Evolutionary conservation across 2,888 invertebrate genomes (phyloP).

Genomic region (Drosophila atroscutellata): DNA sequence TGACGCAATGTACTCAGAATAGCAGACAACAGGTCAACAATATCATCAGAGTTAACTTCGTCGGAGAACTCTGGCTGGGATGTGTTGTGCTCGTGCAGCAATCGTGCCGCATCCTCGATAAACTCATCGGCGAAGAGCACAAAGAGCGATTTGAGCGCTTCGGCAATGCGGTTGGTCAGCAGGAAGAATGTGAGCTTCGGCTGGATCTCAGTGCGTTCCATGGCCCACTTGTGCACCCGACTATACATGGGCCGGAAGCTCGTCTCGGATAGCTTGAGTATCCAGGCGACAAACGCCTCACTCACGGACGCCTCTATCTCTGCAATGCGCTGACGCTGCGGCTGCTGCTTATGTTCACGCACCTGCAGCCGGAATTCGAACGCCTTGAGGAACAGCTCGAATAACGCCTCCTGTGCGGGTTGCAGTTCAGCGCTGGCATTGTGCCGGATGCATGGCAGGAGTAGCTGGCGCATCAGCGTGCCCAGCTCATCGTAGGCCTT

Average conservation of each 20-base stretch:
- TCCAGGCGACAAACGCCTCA: conserved; percentile 91
- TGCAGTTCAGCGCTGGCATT: conserved; percentile 88
- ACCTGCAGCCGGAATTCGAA: conserved; percentile 89
- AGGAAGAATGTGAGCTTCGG: conserved; percentile 89
- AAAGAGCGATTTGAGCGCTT: conserved; percentile 93
- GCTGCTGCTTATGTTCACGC: conserved; percentile 74
- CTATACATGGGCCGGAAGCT: conserved; percentile 95
- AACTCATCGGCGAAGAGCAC: conserved; percentile 95
- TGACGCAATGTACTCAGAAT: conserved; percentile 91
- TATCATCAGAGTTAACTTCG: conserved; percentile 80
- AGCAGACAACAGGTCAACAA: conserved; percentile 86
- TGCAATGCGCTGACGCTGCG: conserved; percentile 85
- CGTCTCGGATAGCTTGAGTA: conserved; percentile 94
- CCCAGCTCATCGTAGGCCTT: conserved; percentile 88
- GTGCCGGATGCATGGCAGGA: conserved; percentile 90
- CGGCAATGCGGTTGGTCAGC: conserved; percentile 91
- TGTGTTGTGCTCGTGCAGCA: conserved; percentile 90
- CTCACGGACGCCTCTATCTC: conserved; percentile 91
- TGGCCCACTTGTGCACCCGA: conserved; percentile 94
- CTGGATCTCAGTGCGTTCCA: conserved; percentile 85
- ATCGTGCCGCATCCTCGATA: conserved; percentile 91
- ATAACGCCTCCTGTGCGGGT: conserved; percentile 89
- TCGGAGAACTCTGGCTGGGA: conserved; percentile 86
- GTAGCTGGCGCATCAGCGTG: conserved; percentile 89
- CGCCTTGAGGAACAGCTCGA: conserved; percentile 90